These are phyloP conservation scores for Pantherophis vulpinus DNA, from an alignment of 2,797 vertebrate genomes.

Conservation along the genomic window DNA sequence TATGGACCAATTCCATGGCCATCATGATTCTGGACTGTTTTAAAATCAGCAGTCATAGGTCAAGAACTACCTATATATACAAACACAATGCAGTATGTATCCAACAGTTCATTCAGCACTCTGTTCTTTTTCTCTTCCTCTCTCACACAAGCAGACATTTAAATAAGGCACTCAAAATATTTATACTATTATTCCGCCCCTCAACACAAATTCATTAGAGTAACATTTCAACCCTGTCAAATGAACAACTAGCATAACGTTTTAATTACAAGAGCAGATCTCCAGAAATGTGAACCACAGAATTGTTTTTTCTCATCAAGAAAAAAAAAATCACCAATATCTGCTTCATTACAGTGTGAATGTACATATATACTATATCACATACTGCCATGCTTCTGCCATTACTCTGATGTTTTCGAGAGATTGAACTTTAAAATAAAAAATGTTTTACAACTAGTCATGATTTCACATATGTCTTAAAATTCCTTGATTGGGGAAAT, in stretches of 20 bases:
- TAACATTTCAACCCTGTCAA: neutral
- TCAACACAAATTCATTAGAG: neutral
- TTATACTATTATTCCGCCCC: neutral
- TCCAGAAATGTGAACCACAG: neutral
- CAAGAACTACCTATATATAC: neutral
- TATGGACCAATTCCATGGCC: neutral
- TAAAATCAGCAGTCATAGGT: neutral
- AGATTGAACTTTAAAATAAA: neutral
- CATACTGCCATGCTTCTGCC: neutral
- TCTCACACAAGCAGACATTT: neutral
- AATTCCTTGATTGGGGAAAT: neutral
- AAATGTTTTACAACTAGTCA: neutral
- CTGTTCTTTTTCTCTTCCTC: neutral
- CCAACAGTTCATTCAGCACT: neutral
- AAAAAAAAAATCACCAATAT: neutral
- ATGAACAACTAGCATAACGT: neutral
- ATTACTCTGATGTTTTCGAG: neutral
- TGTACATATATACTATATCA: neutral
- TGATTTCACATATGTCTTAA: neutral
- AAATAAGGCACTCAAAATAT: neutral
- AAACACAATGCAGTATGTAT: neutral
- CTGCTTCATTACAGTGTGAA: neutral
- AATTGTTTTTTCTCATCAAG: neutral
- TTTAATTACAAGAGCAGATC: neutral
- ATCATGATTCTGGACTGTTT: neutral